A percentile compares a stretch with the other conserved stretches of the same genome.
These are phyloP conservation scores for Emys orbicularis DNA, from an alignment of 2,797 vertebrate species.

Conservation along the genomic window DNA sequence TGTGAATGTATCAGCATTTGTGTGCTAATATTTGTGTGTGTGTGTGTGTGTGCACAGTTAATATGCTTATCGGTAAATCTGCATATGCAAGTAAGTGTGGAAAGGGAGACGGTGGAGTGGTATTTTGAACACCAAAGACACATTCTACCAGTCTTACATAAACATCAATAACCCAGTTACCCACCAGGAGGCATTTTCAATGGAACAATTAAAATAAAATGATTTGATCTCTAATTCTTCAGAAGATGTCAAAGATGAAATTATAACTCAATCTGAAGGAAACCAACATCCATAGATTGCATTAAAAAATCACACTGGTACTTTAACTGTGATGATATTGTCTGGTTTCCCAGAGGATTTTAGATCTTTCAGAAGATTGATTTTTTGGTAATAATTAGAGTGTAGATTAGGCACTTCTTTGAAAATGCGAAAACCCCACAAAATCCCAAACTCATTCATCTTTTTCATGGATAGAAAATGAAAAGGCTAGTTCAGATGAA, in stretches of 20 bases:
- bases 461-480: background rate
- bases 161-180: background rate
- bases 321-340: background rate
- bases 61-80: background rate
- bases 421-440: background rate
- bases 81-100: background rate
- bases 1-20: accelerated
- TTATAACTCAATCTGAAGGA: background rate
- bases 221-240: background rate
- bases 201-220: background rate
- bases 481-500: background rate
- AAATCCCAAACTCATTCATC: background rate
- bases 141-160: background rate
- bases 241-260: background rate
- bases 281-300: background rate
- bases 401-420: background rate
- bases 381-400: background rate
- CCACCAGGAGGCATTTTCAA: background rate
- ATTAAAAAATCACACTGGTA: background rate
- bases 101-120: accelerated
- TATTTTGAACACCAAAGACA: background rate
- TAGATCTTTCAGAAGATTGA: background rate
- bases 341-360: background rate
- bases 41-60: background rate
- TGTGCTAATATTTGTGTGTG: background rate